Evolutionary conservation across 2,888 invertebrate genomes (phyloP).

Genomic region (Lydus trimaculatus): DNA sequence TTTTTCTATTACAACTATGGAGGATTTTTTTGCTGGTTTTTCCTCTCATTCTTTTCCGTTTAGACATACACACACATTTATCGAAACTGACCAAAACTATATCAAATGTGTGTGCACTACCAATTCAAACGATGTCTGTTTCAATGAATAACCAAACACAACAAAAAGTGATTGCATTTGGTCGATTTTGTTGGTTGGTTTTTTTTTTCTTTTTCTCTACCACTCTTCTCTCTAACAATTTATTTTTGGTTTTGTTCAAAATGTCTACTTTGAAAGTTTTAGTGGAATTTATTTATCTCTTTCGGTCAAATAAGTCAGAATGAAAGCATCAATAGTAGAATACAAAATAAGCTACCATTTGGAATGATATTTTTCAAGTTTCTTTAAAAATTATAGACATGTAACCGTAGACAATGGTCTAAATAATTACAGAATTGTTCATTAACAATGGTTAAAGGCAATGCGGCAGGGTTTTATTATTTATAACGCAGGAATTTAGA

Average conservation of each 20-base stretch:
- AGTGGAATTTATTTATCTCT: neutral
- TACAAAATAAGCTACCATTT: neutral
- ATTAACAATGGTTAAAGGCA: neutral
- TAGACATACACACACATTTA: constrained; percentile 23
- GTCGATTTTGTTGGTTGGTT: neutral
- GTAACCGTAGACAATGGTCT: neutral
- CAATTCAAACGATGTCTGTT: constrained; percentile 51
- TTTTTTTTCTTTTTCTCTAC: neutral
- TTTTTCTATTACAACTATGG: neutral
- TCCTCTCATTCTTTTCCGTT: neutral
- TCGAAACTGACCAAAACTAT: constrained; percentile 25
- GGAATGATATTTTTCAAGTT: neutral
- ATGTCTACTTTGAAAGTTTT: neutral
- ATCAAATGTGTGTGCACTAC: constrained; percentile 36
- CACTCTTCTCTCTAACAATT: neutral
- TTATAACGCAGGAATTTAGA: too few species aligned
- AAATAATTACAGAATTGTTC: neutral
- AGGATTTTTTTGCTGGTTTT: neutral
- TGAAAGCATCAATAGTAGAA: neutral
- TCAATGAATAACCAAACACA: constrained; percentile 48
- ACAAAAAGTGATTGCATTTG: constrained; percentile 49
- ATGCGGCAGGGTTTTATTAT: too few species aligned
- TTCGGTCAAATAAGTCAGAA: neutral
- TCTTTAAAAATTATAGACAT: neutral
- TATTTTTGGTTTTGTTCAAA: constrained; percentile 1